Conservation (phyloP, 2,797 vertebrate genomes). For the Gymnothorax reevesii region DNA sequence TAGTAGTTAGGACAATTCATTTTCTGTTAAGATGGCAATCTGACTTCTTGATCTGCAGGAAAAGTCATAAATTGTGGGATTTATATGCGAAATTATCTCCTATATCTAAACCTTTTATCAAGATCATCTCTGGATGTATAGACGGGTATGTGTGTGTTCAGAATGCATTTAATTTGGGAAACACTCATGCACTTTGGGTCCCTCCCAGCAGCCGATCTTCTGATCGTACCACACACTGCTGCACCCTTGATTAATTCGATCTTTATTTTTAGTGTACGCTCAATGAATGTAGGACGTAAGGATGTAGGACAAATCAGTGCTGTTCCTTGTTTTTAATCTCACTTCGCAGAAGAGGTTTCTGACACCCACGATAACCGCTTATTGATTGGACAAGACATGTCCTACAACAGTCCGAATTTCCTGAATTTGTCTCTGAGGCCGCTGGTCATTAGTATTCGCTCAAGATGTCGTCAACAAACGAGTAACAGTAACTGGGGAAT, state of each 20-base stretch:
- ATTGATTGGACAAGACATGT: slow-evolving; percentile 24
- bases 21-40: background rate
- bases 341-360: slow-evolving; percentile 15
- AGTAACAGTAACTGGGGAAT: slow-evolving; percentile 7
- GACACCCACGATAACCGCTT: slow-evolving; percentile 30
- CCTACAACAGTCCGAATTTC: slow-evolving; percentile 4
- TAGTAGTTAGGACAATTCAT: background rate
- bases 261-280: slow-evolving; percentile 29
- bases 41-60: background rate
- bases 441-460: slow-evolving; percentile 25
- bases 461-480: slow-evolving; percentile 21
- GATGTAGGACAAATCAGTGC: slow-evolving; percentile 33
- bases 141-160: background rate
- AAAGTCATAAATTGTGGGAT: background rate
- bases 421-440: background rate
- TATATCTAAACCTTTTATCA: background rate
- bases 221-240: slow-evolving; percentile 13
- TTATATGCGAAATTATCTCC: background rate
- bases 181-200: background rate
- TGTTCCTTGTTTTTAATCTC: slow-evolving; percentile 23
- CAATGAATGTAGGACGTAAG: slow-evolving; percentile 27
- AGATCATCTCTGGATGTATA: background rate
- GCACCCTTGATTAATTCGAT: slow-evolving; percentile 31
- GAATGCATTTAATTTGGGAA: background rate
- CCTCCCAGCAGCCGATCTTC: background rate